These are phyloP conservation scores for Equus przewalskii DNA, from an alignment of 2,113 vertebrate species.

Conservation along the genomic window DNA sequence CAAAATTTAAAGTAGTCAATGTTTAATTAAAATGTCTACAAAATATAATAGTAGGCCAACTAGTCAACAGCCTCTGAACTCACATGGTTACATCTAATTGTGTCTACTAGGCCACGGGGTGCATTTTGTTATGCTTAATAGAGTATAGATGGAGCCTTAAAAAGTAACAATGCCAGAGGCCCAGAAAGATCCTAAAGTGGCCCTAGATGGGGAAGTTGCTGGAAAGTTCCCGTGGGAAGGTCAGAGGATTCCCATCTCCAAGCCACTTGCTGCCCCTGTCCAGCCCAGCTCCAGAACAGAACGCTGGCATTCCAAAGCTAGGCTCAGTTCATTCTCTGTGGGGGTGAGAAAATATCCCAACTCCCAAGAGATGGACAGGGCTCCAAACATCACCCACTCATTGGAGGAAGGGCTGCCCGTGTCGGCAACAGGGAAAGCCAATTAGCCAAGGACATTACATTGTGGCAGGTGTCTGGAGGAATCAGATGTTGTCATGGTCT, in stretches of 20 bases:
- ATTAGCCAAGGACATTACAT: conserved; percentile 6
- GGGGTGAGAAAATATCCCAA: background rate
- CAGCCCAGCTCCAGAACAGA: background rate
- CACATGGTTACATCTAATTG: background rate
- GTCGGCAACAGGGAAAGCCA: background rate
- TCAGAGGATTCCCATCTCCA: background rate
- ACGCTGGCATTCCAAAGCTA: background rate
- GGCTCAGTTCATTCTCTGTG: background rate
- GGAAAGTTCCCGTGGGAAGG: background rate
- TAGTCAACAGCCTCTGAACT: background rate
- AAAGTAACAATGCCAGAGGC: background rate
- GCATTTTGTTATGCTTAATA: background rate
- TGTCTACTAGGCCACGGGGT: background rate
- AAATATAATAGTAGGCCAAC: background rate
- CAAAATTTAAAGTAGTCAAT: background rate
- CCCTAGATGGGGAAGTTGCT: background rate
- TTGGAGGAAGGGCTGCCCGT: background rate
- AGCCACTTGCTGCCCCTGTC: background rate
- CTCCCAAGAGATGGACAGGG: background rate
- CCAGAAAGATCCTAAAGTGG: background rate
- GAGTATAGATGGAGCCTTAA: background rate
- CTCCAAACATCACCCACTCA: background rate
- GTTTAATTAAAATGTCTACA: conserved; percentile 12
- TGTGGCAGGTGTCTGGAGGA: conserved; percentile 40
- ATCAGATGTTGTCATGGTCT: conserved; percentile 10